Evolutionary conservation across 2,797 vertebrate genomes (phyloP).

Genomic region (Enteromius paludinosus): DNA sequence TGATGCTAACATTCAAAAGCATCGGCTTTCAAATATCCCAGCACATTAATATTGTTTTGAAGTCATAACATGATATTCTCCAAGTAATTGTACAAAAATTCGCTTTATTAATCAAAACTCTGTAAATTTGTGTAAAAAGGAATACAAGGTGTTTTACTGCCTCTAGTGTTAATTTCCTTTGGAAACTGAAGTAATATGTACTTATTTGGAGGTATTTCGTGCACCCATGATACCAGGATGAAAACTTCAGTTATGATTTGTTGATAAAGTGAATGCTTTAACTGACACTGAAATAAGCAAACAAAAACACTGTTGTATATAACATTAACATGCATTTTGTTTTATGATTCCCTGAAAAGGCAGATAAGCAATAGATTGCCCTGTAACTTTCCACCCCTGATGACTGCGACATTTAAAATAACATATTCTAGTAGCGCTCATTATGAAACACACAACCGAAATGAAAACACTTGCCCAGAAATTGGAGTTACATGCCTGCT

Average conservation of each 20-base stretch:
- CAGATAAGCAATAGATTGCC: neutral
- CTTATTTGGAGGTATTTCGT: too few species aligned
- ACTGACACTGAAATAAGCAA: neutral
- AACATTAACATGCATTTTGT: neutral
- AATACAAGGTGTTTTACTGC: too few species aligned
- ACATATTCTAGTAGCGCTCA: neutral
- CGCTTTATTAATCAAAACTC: too few species aligned
- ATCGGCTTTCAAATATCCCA: too few species aligned
- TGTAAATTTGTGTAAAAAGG: too few species aligned
- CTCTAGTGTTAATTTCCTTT: too few species aligned
- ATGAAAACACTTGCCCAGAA: constrained; percentile 5
- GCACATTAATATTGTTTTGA: too few species aligned
- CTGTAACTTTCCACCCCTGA: neutral
- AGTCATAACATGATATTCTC: too few species aligned
- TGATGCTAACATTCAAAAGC: too few species aligned
- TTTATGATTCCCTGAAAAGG: neutral
- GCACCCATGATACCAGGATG: neutral
- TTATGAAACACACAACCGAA: neutral
- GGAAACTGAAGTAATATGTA: too few species aligned
- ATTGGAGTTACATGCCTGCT: neutral
- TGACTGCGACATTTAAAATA: constrained; percentile 10
- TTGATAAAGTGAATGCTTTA: neutral
- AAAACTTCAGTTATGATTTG: neutral
- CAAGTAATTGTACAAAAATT: too few species aligned
- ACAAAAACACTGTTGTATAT: neutral